Evolutionary conservation across 2,888 invertebrate genomes (phyloP).

Genomic region (Archips xylosteana): DNA sequence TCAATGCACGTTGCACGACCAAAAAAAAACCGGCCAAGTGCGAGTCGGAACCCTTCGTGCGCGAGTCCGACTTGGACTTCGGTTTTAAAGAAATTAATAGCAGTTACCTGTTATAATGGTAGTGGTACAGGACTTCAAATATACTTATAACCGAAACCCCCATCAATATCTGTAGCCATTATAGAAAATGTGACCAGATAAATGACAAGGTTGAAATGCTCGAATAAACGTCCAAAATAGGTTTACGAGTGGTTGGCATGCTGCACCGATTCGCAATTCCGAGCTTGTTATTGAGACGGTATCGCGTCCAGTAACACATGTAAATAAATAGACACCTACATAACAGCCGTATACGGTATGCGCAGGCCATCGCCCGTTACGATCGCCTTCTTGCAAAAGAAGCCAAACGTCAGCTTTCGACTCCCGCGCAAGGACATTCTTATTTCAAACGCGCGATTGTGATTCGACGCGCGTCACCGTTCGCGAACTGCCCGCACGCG

Average conservation of each 20-base stretch:
- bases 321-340: slow-evolving; percentile 42
- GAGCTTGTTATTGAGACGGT: slow-evolving; percentile 4
- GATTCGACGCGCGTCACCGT: slow-evolving; percentile 57
- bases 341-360: slow-evolving; percentile 58
- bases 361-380: slow-evolving; percentile 66
- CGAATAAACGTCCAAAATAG: background rate
- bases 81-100: too few species aligned
- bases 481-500: slow-evolving; percentile 49
- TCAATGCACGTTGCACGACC: background rate
- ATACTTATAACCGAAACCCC: too few species aligned
- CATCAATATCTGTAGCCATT: too few species aligned
- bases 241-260: background rate
- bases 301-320: slow-evolving; percentile 17
- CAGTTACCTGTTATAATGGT: too few species aligned
- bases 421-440: slow-evolving; percentile 73
- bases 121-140: too few species aligned
- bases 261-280: slow-evolving; percentile 14
- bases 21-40: too few species aligned
- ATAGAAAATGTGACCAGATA: too few species aligned
- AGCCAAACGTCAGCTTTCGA: slow-evolving; percentile 67
- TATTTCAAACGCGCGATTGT: slow-evolving; percentile 55
- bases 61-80: too few species aligned
- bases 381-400: slow-evolving; percentile 72
- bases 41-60: too few species aligned
- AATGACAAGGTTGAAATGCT: too few species aligned